These are phyloP conservation scores for Brachionus koreanus DNA, from an alignment of 1,140 invertebrate genomes.

Conservation along the genomic window DNA sequence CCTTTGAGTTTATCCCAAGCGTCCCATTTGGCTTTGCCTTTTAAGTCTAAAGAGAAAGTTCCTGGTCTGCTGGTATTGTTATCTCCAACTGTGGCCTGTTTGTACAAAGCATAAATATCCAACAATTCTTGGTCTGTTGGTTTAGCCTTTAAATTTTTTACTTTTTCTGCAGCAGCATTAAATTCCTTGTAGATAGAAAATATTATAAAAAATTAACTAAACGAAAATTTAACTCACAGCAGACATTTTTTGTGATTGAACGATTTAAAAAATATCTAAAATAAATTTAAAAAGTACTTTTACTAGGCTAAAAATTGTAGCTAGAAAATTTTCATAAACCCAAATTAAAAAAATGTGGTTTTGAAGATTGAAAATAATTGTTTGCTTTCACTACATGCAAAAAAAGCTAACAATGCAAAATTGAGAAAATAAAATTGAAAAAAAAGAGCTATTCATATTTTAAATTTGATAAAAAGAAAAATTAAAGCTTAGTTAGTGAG, in stretches of 20 bases:
- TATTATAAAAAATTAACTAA: not conserved
- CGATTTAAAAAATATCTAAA: not conserved
- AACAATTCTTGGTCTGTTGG: slow-evolving; percentile 63
- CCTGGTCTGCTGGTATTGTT: slow-evolving; percentile 62
- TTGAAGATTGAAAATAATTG: not conserved
- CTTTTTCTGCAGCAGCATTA: slow-evolving; percentile 46
- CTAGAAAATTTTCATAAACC: not conserved
- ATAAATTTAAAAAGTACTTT: not conserved
- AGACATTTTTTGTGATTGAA: slow-evolving; percentile 23
- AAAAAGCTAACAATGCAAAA: not conserved
- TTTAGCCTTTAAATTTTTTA: slow-evolving; percentile 59
- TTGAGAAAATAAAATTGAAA: not conserved
- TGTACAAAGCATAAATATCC: slow-evolving; percentile 64
- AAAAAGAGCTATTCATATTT: not conserved
- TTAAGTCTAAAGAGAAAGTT: slow-evolving; percentile 62
- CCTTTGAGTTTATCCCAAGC: slow-evolving; percentile 63
- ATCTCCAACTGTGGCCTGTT: slow-evolving; percentile 63
- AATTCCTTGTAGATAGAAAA: not conserved
- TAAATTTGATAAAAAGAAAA: not conserved
- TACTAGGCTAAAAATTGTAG: not conserved
- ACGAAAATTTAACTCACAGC: not conserved
- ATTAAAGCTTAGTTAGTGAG: not conserved
- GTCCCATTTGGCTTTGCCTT: slow-evolving; percentile 66
- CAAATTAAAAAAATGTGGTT: not conserved
- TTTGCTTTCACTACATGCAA: not conserved